Conservation (phyloP, 2,888 invertebrate species). For the Vannuccia rotundouncinata region DNA sequence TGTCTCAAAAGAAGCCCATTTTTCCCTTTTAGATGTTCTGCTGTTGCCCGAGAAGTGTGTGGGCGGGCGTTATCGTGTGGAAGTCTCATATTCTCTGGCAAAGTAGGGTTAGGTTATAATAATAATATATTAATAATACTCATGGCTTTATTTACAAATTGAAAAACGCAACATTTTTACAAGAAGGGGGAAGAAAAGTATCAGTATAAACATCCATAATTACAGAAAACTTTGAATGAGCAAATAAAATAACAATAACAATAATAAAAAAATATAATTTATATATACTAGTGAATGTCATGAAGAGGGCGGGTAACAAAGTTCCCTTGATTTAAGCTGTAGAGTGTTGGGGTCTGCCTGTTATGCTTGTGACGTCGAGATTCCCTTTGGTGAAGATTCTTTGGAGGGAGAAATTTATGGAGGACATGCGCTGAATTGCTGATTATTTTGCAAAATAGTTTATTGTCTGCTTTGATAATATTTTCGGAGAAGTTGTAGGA, state of each 20-base stretch:
- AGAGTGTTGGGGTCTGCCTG: not conserved
- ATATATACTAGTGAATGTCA: conserved; percentile 1
- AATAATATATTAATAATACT: not conserved
- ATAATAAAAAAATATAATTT: not conserved
- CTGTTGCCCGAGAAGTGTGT: too few species aligned
- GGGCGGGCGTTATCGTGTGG: too few species aligned
- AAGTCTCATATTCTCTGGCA: too few species aligned
- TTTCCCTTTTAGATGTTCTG: too few species aligned
- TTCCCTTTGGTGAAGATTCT: not conserved
- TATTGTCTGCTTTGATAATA: conserved; percentile 16
- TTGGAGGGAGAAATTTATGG: conserved; percentile 4
- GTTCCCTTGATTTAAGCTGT: not conserved
- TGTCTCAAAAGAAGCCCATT: too few species aligned
- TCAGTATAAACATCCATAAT: not conserved
- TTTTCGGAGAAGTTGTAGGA: conserved; percentile 4
- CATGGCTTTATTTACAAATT: not conserved
- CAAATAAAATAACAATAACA: not conserved
- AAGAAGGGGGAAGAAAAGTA: not conserved
- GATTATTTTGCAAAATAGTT: not conserved
- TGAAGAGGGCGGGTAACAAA: not conserved
- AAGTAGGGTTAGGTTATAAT: too few species aligned
- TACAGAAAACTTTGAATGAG: not conserved
- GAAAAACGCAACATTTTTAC: conserved; percentile 2
- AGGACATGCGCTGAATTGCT: conserved; percentile 8
- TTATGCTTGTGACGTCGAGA: conserved; percentile 19